These are phyloP conservation scores for Arctopsyche grandis DNA, from an alignment of 1,140 invertebrate genomes.

Conservation along the genomic window DNA sequence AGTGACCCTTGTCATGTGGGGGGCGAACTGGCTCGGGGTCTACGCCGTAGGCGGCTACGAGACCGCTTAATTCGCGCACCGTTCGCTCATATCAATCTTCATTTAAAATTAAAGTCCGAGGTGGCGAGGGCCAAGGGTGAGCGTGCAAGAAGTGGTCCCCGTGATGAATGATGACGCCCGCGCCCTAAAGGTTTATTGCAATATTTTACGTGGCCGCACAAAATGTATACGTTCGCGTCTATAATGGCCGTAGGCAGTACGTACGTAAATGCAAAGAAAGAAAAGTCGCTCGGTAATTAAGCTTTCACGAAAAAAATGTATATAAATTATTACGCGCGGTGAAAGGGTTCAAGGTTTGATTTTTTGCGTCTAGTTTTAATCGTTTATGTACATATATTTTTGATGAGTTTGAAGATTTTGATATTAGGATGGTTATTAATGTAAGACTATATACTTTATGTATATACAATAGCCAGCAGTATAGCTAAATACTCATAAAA, in stretches of 20 bases:
- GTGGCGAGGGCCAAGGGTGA: conserved; percentile 18
- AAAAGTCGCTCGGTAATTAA: neutral
- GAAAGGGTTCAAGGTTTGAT: too few species aligned
- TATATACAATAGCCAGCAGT: too few species aligned
- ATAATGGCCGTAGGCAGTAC: neutral
- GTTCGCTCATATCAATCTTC: conserved; percentile 44
- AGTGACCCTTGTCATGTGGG: conserved; percentile 36
- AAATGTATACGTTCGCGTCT: neutral
- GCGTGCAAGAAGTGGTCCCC: conserved; percentile 33
- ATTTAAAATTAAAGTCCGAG: conserved; percentile 44
- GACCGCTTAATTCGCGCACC: conserved; percentile 41
- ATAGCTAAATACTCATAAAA: too few species aligned
- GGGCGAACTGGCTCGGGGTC: neutral
- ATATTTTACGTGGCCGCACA: conserved; percentile 41
- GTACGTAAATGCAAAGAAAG: neutral
- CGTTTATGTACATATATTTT: too few species aligned
- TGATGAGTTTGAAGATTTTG: too few species aligned
- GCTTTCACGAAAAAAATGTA: conserved; percentile 8
- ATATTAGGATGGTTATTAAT: too few species aligned
- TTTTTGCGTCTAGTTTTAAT: too few species aligned
- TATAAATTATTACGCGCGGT: neutral
- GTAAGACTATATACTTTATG: too few species aligned
- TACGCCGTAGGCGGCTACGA: neutral
- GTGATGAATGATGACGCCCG: conserved; percentile 39
- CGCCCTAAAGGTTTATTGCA: conserved; percentile 39